phyloP scores from a whole-genome alignment of 2,888 invertebrate species.

The Lagria hirta region DNA sequence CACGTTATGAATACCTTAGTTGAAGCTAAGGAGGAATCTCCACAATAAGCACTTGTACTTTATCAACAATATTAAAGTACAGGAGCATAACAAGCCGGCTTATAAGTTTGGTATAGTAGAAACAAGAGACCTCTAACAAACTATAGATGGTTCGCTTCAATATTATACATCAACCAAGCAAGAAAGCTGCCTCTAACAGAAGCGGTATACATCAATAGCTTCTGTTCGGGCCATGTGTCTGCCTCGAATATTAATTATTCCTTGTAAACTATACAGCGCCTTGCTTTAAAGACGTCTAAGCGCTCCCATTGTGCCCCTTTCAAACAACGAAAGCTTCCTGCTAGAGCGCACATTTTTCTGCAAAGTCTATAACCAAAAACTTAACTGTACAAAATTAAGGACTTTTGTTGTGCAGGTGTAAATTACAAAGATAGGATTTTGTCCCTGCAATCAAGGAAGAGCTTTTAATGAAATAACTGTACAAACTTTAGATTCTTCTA shows the following conservation, averaged over 20 bases:
- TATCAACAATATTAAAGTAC: constrained; percentile 45
- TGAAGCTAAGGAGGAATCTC: constrained; percentile 27
- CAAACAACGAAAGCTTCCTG: too few species aligned
- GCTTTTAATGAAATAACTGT: too few species aligned
- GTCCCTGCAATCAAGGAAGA: too few species aligned
- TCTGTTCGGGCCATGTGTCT: constrained; percentile 35
- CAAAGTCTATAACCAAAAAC: too few species aligned
- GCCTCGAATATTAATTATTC: constrained; percentile 40
- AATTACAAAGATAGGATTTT: too few species aligned
- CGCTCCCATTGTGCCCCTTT: constrained; percentile 11
- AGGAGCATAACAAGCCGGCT: constrained; percentile 37
- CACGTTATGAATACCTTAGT: constrained; percentile 27
- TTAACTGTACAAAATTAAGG: too few species aligned
- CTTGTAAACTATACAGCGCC: constrained; percentile 31
- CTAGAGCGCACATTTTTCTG: too few species aligned
- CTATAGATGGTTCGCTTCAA: constrained; percentile 24
- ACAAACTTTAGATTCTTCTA: too few species aligned
- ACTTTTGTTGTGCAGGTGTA: too few species aligned
- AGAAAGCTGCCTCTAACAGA: constrained; percentile 34
- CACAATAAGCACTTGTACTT: constrained; percentile 38
- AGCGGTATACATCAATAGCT: constrained; percentile 40
- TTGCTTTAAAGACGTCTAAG: constrained; percentile 23
- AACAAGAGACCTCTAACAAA: constrained; percentile 35
- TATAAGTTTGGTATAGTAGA: constrained; percentile 31
- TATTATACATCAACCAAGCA: constrained; percentile 32